Evolutionary conservation across 2,888 invertebrate species (phyloP).

Genomic region (Lepidonotus clava): DNA sequence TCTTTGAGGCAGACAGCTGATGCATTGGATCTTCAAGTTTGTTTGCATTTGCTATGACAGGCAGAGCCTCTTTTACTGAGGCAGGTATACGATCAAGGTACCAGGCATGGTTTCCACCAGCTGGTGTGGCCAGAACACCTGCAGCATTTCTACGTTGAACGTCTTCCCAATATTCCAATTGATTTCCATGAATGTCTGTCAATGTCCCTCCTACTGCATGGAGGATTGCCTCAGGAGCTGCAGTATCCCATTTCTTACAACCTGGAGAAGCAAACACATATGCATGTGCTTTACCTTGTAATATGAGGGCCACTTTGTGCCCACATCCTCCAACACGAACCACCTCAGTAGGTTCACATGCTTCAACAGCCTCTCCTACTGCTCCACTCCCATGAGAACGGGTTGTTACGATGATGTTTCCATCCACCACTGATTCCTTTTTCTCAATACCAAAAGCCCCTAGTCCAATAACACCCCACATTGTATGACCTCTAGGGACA

Average conservation of each 20-base stretch:
- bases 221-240: conserved; percentile 96
- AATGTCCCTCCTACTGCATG: conserved; percentile 91
- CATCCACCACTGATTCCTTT: conserved; percentile 78
- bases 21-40: conserved; percentile 26
- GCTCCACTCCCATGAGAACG: conserved; percentile 93
- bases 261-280: conserved; percentile 97
- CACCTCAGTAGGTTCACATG: conserved; percentile 91
- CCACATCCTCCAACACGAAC: conserved; percentile 96
- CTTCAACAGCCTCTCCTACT: conserved; percentile 91
- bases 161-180: conserved; percentile 83
- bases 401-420: conserved; percentile 93
- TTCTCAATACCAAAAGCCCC: conserved; percentile 74
- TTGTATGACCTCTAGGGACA: conserved; percentile 87
- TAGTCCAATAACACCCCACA: conserved; percentile 94
- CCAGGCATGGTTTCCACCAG: conserved; percentile 87
- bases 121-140: conserved; percentile 94
- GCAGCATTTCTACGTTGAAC: conserved; percentile 86
- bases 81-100: conserved; percentile 87
- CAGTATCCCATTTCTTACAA: conserved; percentile 99
- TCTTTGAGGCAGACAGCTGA: not conserved
- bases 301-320: conserved; percentile 90
- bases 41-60: not conserved
- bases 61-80: conserved; percentile 71
- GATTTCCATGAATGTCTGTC: conserved; percentile 88
- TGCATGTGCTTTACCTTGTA: conserved; percentile 97